Conservation (phyloP, 1,140 invertebrate genomes). For the Teleogryllus occipitalis region DNA sequence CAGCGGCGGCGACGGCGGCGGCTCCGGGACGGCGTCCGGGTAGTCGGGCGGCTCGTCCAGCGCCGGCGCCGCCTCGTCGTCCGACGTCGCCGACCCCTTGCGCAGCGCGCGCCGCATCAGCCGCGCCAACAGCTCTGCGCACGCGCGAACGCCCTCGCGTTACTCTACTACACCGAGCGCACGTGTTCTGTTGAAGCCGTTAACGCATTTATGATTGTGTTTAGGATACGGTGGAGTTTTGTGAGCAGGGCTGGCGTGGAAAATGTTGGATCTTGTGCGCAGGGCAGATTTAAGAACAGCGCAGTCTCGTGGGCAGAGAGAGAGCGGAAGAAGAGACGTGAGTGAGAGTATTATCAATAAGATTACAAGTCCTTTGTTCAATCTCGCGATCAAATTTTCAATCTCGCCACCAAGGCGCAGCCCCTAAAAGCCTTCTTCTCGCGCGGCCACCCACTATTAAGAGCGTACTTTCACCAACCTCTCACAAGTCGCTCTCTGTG, state of each 20-base stretch:
- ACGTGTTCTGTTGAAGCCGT: constrained; percentile 35
- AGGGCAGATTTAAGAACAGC: too few species aligned
- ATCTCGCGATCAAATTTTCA: too few species aligned
- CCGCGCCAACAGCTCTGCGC: constrained; percentile 49
- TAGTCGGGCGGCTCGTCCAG: constrained; percentile 37
- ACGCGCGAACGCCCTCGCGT: neutral
- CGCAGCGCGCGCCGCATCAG: constrained; percentile 51
- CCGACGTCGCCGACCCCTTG: constrained; percentile 44
- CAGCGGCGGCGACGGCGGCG: neutral
- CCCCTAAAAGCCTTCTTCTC: too few species aligned
- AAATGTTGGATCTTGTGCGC: too few species aligned
- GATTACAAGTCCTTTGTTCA: too few species aligned
- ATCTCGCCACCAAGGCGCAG: too few species aligned
- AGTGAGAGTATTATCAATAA: too few species aligned
- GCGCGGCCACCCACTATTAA: too few species aligned
- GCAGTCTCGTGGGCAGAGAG: too few species aligned
- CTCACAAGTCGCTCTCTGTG: too few species aligned
- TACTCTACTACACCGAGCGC: constrained; percentile 27
- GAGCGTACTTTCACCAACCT: too few species aligned
- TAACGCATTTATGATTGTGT: constrained; percentile 27
- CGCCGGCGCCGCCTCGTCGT: constrained; percentile 39
- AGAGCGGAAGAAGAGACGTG: too few species aligned
- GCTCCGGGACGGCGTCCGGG: neutral
- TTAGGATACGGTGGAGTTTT: neutral
- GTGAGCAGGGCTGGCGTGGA: neutral